Conservation (phyloP, 2,888 invertebrate species). For the Orgyia antiqua region DNA sequence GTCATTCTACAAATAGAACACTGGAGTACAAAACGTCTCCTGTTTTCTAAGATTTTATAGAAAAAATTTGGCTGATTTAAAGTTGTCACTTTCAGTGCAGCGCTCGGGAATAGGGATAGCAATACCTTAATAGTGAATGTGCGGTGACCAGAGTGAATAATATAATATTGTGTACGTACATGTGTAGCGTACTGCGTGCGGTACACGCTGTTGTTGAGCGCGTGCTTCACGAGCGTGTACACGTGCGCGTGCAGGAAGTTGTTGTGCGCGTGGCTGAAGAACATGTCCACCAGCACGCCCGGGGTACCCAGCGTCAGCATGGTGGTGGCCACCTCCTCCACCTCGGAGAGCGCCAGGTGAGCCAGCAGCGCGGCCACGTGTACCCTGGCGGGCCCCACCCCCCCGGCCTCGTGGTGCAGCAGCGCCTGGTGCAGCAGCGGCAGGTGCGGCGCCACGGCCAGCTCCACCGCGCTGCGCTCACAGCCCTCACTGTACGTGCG, state of each 20-base stretch:
- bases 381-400: slow-evolving; percentile 82
- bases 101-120: too few relatives aligned
- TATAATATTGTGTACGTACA: slow-evolving; percentile 11
- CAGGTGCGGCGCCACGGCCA: slow-evolving; percentile 62
- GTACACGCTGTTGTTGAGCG: slow-evolving; percentile 71
- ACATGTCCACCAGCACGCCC: slow-evolving; percentile 86
- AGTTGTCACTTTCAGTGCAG: too few relatives aligned
- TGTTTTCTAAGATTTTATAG: too few relatives aligned
- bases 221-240: slow-evolving; percentile 85
- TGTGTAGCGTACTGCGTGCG: slow-evolving; percentile 44
- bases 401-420: slow-evolving; percentile 33
- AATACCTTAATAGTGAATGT: too few relatives aligned
- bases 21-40: too few relatives aligned
- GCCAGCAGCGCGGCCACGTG: slow-evolving; percentile 89
- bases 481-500: slow-evolving; percentile 1
- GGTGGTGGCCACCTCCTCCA: slow-evolving; percentile 83
- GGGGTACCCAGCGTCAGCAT: slow-evolving; percentile 79
- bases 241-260: slow-evolving; percentile 97
- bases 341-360: slow-evolving; percentile 85
- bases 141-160: too few relatives aligned
- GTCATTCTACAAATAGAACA: too few relatives aligned
- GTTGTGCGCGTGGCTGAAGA: slow-evolving; percentile 94
- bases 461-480: slow-evolving; percentile 45
- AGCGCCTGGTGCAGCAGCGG: slow-evolving; percentile 67
- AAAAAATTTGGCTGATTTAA: too few relatives aligned